Conservation (phyloP, 2,797 vertebrate genomes). For the Menidia menidia region DNA sequence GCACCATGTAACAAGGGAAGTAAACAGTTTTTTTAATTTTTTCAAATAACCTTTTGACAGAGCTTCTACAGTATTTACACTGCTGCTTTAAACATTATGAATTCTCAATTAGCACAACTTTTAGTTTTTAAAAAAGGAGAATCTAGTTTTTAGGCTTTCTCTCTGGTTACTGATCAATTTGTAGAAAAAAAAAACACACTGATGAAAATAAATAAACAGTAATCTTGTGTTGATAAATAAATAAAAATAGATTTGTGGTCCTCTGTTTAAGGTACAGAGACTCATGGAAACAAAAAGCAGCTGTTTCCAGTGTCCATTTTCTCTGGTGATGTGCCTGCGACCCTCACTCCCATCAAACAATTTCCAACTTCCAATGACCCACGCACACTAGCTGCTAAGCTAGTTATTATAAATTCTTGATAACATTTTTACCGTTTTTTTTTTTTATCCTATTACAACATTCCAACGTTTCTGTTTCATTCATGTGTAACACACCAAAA, state of each 20-base stretch:
- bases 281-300: slow-evolving; percentile 14
- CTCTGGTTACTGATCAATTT: slow-evolving; percentile 20
- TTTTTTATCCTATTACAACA: slow-evolving; percentile 52
- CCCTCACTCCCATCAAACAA: slow-evolving; percentile 5
- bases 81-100: no score
- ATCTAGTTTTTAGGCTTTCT: slow-evolving; percentile 2
- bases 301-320: slow-evolving; percentile 23
- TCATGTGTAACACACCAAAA: slow-evolving; percentile 9
- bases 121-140: no score
- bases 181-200: slow-evolving; percentile 21
- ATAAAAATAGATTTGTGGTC: slow-evolving; percentile 38
- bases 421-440: slow-evolving; percentile 40
- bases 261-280: neutral
- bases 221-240: slow-evolving; percentile 51
- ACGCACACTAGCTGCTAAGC: slow-evolving; percentile 29
- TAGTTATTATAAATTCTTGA: slow-evolving; percentile 40
- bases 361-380: slow-evolving; percentile 32
- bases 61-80: neutral
- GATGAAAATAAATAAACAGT: slow-evolving; percentile 65
- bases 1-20: neutral
- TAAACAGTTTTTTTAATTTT: neutral
- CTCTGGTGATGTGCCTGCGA: slow-evolving; percentile 10
- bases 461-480: slow-evolving; percentile 37
- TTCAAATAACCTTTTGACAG: neutral
- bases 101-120: neutral